phyloP scores from a whole-genome alignment of 2,888 invertebrate species.

The Athalia rosae region DNA sequence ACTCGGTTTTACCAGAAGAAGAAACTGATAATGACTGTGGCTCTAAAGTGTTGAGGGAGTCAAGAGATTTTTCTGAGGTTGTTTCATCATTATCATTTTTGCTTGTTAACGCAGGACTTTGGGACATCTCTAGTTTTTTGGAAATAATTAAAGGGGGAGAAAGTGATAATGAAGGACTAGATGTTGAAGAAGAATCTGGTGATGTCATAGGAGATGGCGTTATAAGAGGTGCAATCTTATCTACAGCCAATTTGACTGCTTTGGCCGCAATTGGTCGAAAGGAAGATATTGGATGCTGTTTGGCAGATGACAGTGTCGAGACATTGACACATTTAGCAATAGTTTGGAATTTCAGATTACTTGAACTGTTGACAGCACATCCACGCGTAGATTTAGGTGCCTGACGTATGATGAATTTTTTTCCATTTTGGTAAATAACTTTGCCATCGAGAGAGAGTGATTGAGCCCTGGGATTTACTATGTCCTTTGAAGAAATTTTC shows the following conservation, averaged over 20 bases:
- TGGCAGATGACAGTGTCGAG: slow-evolving; percentile 6
- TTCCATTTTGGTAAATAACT: slow-evolving; percentile 58
- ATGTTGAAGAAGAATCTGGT: slow-evolving; percentile 11
- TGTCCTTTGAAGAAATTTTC: slow-evolving; percentile 21
- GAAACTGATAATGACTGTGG: neutral
- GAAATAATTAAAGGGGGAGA: neutral
- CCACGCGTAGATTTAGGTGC: slow-evolving; percentile 21
- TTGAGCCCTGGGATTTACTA: slow-evolving; percentile 28
- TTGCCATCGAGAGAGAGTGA: slow-evolving; percentile 49
- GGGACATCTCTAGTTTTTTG: neutral
- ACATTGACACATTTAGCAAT: slow-evolving; percentile 15
- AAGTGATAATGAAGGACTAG: neutral
- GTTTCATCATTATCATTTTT: slow-evolving; percentile 3
- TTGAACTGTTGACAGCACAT: slow-evolving; percentile 11
- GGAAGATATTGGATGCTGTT: neutral
- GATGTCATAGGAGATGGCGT: neutral
- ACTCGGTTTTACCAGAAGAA: neutral
- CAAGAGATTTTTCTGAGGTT: neutral
- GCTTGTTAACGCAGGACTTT: neutral
- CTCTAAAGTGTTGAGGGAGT: neutral
- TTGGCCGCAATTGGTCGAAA: slow-evolving; percentile 14
- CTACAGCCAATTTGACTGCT: neutral
- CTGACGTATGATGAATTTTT: slow-evolving; percentile 56
- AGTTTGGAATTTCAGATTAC: slow-evolving; percentile 26
- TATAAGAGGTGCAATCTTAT: neutral